Conservation (phyloP, 2,113 vertebrate genomes). For the Xiphorhynchus elegans region DNA sequence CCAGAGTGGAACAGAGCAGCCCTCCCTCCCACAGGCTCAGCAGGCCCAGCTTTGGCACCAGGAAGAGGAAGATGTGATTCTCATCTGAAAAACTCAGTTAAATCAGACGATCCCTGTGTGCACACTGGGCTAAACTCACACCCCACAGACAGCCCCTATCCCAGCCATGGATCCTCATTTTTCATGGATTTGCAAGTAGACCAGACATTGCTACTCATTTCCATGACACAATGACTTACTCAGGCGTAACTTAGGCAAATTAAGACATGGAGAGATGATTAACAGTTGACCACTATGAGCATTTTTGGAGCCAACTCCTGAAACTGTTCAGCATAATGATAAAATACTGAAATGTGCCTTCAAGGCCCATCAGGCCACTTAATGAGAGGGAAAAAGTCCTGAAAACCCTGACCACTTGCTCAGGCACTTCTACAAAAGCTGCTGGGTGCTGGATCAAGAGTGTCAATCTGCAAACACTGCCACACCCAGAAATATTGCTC, state of each 20-base stretch:
- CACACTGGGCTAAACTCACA: neutral
- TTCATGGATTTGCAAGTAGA: neutral
- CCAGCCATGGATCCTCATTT: neutral
- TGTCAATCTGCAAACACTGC: fast-evolving
- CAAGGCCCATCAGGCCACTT: neutral
- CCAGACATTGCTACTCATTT: neutral
- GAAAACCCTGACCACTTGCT: neutral
- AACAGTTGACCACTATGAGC: neutral
- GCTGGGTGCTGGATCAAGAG: neutral
- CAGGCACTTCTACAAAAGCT: neutral
- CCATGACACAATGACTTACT: neutral
- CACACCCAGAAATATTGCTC: neutral
- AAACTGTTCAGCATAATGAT: neutral
- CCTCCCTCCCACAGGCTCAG: neutral
- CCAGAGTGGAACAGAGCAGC: neutral
- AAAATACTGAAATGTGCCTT: neutral
- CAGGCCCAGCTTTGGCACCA: neutral
- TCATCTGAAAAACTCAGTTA: neutral
- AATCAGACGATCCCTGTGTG: fast-evolving
- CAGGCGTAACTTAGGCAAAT: neutral
- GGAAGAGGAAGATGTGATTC: neutral
- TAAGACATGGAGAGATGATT: neutral
- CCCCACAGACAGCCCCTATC: neutral
- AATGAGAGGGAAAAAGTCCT: neutral
- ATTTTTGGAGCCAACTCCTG: neutral